Evolutionary conservation across 2,113 vertebrate genomes (phyloP).

Genomic region (Oreochromis tanganicae): DNA sequence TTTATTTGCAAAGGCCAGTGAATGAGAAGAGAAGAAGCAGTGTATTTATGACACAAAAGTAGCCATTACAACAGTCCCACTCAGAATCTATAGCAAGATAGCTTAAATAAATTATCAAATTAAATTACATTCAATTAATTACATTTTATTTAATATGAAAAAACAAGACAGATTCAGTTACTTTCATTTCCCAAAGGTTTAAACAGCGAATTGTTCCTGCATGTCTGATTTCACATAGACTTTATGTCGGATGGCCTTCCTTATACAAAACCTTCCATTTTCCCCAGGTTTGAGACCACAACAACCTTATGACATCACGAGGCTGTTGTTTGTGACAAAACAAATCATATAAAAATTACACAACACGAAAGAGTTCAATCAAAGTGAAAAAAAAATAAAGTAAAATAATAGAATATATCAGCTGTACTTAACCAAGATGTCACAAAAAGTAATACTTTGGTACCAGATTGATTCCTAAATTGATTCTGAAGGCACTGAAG

Average conservation of each 20-base stretch:
- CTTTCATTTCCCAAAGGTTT: neutral
- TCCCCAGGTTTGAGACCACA: neutral
- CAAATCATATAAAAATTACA: neutral
- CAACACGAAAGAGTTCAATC: neutral
- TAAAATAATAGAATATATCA: neutral
- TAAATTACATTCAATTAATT: neutral
- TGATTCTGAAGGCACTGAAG: neutral
- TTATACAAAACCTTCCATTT: neutral
- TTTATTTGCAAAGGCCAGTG: neutral
- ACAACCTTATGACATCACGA: neutral
- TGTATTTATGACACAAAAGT: neutral
- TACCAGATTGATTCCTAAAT: neutral
- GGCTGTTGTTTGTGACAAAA: neutral
- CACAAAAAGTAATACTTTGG: neutral
- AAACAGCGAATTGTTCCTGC: neutral
- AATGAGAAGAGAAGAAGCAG: neutral
- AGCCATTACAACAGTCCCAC: neutral
- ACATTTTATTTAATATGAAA: neutral
- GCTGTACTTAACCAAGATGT: neutral
- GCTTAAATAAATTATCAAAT: neutral
- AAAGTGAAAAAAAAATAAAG: neutral
- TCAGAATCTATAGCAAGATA: neutral
- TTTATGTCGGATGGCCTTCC: fast-evolving
- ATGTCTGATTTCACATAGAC: neutral
- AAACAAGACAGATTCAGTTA: neutral